Evolutionary conservation across 2,797 vertebrate genomes (phyloP).

Genomic region (Coluber constrictor): DNA sequence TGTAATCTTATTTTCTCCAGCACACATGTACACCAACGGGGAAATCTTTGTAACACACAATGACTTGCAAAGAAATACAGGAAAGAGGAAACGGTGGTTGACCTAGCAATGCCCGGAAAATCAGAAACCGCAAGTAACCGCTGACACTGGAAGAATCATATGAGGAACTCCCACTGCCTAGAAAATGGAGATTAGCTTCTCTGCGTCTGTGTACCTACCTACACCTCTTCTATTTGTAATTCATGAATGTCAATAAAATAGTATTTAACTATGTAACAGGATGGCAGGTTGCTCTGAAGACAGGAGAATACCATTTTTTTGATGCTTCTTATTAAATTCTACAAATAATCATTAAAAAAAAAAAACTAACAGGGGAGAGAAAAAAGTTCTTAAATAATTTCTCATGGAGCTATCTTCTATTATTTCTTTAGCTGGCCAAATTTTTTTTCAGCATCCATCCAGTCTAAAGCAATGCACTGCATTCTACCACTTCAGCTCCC

Average conservation of each 20-base stretch:
- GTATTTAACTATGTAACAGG: background rate
- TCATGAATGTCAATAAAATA: conserved; percentile 20
- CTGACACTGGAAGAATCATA: background rate
- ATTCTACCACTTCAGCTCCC: background rate
- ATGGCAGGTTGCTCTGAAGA: background rate
- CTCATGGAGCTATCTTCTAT: background rate
- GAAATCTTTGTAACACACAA: background rate
- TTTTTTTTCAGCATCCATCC: background rate
- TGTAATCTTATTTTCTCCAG: background rate
- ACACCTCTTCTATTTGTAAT: background rate
- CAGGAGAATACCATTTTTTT: background rate
- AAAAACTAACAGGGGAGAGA: rapidly evolving
- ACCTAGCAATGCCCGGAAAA: background rate
- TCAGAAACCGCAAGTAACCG: background rate
- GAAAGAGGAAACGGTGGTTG: background rate
- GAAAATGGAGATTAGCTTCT: background rate
- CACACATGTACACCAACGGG: background rate
- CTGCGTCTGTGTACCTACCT: no score
- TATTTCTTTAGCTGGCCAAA: background rate
- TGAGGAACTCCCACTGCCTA: background rate
- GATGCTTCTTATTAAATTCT: background rate
- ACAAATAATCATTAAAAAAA: background rate
- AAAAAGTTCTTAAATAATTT: background rate
- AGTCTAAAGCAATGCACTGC: background rate
- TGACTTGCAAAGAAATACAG: background rate